phyloP scores from a whole-genome alignment of 2,888 invertebrate species.

The Pristionchus entomophagus region DNA sequence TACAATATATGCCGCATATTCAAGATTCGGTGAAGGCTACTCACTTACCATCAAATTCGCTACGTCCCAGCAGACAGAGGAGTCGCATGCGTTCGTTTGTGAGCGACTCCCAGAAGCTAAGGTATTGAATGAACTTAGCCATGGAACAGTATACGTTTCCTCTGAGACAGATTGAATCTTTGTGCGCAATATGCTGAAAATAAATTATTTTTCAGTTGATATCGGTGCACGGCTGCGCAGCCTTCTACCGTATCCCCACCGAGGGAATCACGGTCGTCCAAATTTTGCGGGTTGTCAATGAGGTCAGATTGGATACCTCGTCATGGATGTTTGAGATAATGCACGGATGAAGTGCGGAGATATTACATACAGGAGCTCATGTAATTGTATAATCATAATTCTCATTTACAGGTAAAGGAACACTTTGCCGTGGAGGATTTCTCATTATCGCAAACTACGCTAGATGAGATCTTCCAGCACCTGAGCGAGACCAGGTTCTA shows the following conservation, averaged over 20 bases:
- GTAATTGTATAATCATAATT: too few species aligned
- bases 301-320: slow-evolving; percentile 50
- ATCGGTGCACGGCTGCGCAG: slow-evolving; percentile 41
- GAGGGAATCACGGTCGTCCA: slow-evolving; percentile 53
- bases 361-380: too few species aligned
- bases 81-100: neutral
- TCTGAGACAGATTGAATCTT: neutral
- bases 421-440: too few species aligned
- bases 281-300: slow-evolving; percentile 60
- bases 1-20: neutral
- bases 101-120: slow-evolving; percentile 29
- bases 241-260: slow-evolving; percentile 27
- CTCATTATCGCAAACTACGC: too few species aligned
- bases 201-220: neutral
- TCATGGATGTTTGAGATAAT: too few species aligned
- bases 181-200: neutral
- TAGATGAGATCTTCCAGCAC: too few species aligned
- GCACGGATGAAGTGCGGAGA: too few species aligned
- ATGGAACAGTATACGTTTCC: too few species aligned
- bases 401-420: too few species aligned
- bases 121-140: neutral
- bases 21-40: slow-evolving; percentile 69
- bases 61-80: slow-evolving; percentile 49
- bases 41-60: slow-evolving; percentile 65
- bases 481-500: too few species aligned